Conservation (phyloP, 2,888 invertebrate species). For the Drosophila trichaetosa region DNA sequence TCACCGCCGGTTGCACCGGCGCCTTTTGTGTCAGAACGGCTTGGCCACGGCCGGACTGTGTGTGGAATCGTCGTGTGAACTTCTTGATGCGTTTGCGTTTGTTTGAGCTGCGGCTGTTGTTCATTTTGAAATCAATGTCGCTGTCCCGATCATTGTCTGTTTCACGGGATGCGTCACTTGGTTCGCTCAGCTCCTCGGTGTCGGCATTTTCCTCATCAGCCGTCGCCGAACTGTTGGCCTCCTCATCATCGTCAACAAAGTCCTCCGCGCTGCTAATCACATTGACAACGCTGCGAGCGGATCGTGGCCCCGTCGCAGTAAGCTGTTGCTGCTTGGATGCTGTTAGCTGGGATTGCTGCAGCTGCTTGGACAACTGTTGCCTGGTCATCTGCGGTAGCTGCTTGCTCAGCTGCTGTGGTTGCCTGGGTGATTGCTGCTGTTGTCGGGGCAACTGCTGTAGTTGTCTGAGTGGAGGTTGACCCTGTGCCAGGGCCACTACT, state of each 20-base stretch:
- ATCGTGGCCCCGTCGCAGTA: slow-evolving; percentile 21
- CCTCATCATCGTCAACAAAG: slow-evolving; percentile 61
- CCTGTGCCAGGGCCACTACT: slow-evolving; percentile 37
- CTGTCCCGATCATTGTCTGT: slow-evolving; percentile 87
- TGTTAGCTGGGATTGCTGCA: slow-evolving; percentile 6
- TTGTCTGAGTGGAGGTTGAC: slow-evolving; percentile 34
- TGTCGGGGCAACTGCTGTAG: slow-evolving; percentile 4
- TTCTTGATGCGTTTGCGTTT: slow-evolving; percentile 74
- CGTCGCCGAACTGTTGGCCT: slow-evolving; percentile 55
- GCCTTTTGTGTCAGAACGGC: slow-evolving; percentile 16
- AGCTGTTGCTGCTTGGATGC: slow-evolving; percentile 14
- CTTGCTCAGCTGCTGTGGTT: slow-evolving; percentile 15
- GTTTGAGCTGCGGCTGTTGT: slow-evolving; percentile 83
- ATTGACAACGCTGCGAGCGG: slow-evolving; percentile 43
- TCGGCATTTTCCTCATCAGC: slow-evolving; percentile 68
- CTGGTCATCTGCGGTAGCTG: slow-evolving; percentile 22
- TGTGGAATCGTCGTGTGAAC: slow-evolving; percentile 27
- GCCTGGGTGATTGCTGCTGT: slow-evolving; percentile 7
- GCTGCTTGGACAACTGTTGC: slow-evolving; percentile 17
- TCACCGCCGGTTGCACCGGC: slow-evolving; percentile 10
- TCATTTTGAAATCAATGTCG: slow-evolving; percentile 88
- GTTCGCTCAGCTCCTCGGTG: slow-evolving; percentile 85
- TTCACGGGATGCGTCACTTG: slow-evolving; percentile 85
- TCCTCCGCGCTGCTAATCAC: slow-evolving; percentile 42
- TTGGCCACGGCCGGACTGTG: slow-evolving; percentile 25